These are phyloP conservation scores for Malaclemys terrapin DNA, from an alignment of 2,113 vertebrate species.

Conservation along the genomic window DNA sequence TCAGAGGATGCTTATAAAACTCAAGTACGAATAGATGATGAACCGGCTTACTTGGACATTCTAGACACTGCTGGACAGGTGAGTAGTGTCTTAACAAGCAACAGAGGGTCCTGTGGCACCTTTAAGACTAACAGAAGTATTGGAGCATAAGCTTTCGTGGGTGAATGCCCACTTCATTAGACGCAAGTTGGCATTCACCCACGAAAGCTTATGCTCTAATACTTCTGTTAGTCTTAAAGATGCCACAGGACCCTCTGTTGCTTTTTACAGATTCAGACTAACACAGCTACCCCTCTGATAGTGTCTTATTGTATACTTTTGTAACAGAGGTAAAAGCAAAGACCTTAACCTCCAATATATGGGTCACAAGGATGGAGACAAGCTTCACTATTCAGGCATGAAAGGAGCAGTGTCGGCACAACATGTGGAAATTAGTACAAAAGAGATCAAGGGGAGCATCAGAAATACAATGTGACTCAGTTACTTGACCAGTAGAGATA, in stretches of 20 bases:
- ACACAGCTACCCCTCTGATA: not conserved
- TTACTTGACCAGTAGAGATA: not conserved
- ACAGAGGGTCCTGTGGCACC: no score
- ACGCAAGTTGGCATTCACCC: no score
- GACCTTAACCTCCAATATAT: not conserved
- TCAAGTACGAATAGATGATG: constrained; percentile 80
- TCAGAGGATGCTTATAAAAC: constrained; percentile 85
- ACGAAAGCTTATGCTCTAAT: no score
- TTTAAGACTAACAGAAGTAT: no score
- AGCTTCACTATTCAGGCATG: not conserved
- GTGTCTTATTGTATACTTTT: not conserved
- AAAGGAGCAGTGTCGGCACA: not conserved
- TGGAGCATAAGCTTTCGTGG: no score
- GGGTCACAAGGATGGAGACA: not conserved
- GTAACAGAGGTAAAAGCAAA: not conserved
- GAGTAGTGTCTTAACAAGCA: not conserved
- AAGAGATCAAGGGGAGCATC: not conserved
- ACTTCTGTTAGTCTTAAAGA: no score
- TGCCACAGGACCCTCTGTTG: no score
- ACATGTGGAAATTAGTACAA: not conserved
- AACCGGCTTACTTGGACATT: constrained; percentile 83
- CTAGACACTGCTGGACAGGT: constrained; percentile 84
- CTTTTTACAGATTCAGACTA: no score
- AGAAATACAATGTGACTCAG: not conserved
- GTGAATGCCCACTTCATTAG: no score